Percentiles rank a stretch among this genome's conserved stretches.
Evolutionary conservation across 2,888 invertebrate genomes (phyloP).

Genomic region (Seira musarum): DNA sequence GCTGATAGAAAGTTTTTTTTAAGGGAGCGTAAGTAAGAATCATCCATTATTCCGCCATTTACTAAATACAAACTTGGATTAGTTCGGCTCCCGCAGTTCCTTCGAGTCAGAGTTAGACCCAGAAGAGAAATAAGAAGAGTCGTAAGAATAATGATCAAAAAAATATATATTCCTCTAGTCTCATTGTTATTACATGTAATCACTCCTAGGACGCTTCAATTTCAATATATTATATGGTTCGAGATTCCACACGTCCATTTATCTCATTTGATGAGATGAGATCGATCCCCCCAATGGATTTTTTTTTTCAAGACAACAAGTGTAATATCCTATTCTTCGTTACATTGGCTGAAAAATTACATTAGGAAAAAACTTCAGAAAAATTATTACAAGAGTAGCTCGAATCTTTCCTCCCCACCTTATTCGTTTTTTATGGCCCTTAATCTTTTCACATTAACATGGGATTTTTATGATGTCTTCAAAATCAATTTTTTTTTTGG

Average conservation of each 20-base stretch:
- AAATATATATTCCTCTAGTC: conserved; percentile 11
- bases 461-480: too few species aligned
- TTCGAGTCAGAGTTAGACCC: conserved; percentile 38
- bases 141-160: conserved; percentile 33
- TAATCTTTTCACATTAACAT: conserved; percentile 58
- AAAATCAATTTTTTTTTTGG: too few species aligned
- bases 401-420: conserved; percentile 42
- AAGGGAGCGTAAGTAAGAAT: conserved; percentile 24
- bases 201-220: conserved; percentile 46
- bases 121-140: background rate
- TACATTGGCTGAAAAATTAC: conserved; percentile 8
- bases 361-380: too few species aligned
- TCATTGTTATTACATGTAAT: conserved; percentile 51
- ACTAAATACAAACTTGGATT: conserved; percentile 62
- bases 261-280: conserved; percentile 38
- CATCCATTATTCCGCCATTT: conserved; percentile 62
- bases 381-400: too few species aligned
- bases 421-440: conserved; percentile 50
- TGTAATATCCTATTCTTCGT: background rate
- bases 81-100: conserved; percentile 61
- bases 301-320: conserved; percentile 44
- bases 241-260: conserved; percentile 53
- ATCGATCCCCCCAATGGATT: conserved; percentile 49
- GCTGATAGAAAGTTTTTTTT: conserved; percentile 36
- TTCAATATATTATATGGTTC: conserved; percentile 40